Percentiles rank a stretch among this genome's conserved stretches.
Evolutionary conservation across 1,140 invertebrate species (phyloP).

Genomic region (Yoshiicerus persimilis): DNA sequence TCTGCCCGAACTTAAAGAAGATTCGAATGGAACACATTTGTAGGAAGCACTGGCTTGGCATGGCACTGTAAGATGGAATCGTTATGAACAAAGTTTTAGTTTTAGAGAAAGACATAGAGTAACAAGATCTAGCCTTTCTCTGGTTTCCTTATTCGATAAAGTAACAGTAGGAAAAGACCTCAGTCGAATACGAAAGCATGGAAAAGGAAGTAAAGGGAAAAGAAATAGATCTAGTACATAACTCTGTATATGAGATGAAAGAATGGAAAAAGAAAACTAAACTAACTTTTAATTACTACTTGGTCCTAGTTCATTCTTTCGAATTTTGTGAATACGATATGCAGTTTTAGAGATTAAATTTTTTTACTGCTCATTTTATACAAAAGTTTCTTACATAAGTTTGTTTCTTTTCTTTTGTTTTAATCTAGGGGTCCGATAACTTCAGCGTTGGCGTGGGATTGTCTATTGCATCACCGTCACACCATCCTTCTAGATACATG

Average conservation of each 20-base stretch:
- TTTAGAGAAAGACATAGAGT: background rate
- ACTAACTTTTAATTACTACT: slow-evolving; percentile 48
- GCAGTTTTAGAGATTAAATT: slow-evolving; percentile 42
- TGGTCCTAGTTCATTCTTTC: slow-evolving; percentile 42
- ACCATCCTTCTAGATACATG: slow-evolving; percentile 68
- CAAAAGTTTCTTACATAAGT: slow-evolving; percentile 33
- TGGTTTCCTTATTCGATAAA: slow-evolving; percentile 21
- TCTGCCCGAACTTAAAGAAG: background rate
- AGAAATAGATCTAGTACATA: slow-evolving; percentile 8
- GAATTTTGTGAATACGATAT: slow-evolving; percentile 33
- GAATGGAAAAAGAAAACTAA: slow-evolving; percentile 38
- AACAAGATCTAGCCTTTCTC: slow-evolving; percentile 16
- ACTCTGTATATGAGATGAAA: slow-evolving; percentile 19
- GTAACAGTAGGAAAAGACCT: background rate
- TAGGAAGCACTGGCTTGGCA: background rate
- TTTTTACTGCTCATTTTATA: slow-evolving; percentile 37
- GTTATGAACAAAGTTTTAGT: slow-evolving; percentile 15
- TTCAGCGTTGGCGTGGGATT: slow-evolving; percentile 65
- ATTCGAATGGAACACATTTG: background rate
- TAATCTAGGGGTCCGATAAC: slow-evolving; percentile 74
- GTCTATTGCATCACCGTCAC: slow-evolving; percentile 66
- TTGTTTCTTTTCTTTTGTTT: slow-evolving; percentile 46
- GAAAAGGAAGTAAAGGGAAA: background rate
- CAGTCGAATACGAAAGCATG: background rate
- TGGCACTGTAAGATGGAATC: background rate